Evolutionary conservation across 2,113 vertebrate genomes (phyloP).

Genomic region (Scartelaos histophorus): DNA sequence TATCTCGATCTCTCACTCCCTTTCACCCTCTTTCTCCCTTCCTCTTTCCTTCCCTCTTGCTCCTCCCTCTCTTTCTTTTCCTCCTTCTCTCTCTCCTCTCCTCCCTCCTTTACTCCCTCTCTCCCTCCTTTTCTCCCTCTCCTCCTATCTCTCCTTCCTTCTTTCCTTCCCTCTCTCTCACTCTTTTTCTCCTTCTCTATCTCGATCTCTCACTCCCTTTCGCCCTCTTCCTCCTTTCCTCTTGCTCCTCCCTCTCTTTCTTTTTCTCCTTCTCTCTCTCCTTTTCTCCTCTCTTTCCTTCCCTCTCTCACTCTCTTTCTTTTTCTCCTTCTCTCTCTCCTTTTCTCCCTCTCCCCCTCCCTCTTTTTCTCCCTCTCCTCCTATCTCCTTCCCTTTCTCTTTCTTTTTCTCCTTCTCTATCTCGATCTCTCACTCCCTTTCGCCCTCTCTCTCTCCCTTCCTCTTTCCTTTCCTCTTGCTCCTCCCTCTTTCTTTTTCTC

Average conservation of each 20-base stretch:
- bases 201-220: background rate
- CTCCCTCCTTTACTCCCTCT: background rate
- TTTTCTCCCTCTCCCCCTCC: background rate
- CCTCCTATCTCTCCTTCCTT: background rate
- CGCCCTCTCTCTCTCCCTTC: background rate
- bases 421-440: background rate
- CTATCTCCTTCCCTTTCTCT: background rate
- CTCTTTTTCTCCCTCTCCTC: background rate
- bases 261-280: background rate
- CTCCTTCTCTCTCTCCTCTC: too few species aligned
- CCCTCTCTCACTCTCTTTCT: background rate
- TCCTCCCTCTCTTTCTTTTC: too few species aligned
- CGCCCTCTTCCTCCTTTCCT: background rate
- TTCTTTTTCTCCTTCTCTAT: background rate
- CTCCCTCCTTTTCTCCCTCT: too few species aligned
- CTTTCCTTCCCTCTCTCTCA: background rate
- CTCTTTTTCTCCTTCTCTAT: background rate
- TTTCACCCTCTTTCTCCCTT: too few species aligned
- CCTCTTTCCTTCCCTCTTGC: too few species aligned
- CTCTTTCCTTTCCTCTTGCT: conserved; percentile 9
- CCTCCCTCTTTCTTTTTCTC: background rate
- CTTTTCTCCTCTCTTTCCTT: background rate
- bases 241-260: conserved; percentile 2
- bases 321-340: background rate
- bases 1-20: too few species aligned